Conservation (phyloP, 2,888 invertebrate species). For the Limnephilus rhombicus region DNA sequence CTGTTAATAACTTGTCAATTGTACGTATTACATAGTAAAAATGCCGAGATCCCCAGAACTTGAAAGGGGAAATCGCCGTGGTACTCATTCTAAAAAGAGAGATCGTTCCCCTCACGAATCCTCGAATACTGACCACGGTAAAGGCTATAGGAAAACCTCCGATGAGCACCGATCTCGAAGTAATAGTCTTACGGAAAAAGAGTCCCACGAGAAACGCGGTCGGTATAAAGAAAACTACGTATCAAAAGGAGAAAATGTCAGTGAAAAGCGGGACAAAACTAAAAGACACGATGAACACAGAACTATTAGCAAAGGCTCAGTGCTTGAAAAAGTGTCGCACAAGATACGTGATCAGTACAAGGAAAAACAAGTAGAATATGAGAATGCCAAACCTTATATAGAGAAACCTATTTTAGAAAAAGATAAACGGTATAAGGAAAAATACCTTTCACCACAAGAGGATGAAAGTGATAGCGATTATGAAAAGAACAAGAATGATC, state of each 20-base stretch:
- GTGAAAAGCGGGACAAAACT: background rate
- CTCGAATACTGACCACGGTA: background rate
- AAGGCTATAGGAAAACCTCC: background rate
- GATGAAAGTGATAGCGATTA: background rate
- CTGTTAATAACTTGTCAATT: background rate
- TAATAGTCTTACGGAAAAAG: background rate
- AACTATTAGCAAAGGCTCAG: background rate
- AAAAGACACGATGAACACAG: slow-evolving; percentile 1
- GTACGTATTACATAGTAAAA: slow-evolving; percentile 46
- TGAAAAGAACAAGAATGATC: background rate
- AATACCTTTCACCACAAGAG: slow-evolving; percentile 24
- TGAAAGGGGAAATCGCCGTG: slow-evolving; percentile 27
- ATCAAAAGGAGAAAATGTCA: background rate
- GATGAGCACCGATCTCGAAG: background rate
- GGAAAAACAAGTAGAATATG: background rate
- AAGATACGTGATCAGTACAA: background rate
- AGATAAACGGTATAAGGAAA: slow-evolving; percentile 17
- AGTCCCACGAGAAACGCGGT: background rate
- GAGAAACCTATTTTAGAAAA: background rate
- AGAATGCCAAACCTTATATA: background rate
- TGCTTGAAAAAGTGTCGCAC: background rate
- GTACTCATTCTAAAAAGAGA: slow-evolving; percentile 37
- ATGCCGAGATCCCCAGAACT: slow-evolving; percentile 56
- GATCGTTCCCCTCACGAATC: slow-evolving; percentile 32
- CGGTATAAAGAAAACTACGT: background rate